Percentiles rank a stretch among this genome's conserved stretches.
Evolutionary conservation across 2,113 vertebrate species (phyloP).

Genomic region (Nesogale talazaci): DNA sequence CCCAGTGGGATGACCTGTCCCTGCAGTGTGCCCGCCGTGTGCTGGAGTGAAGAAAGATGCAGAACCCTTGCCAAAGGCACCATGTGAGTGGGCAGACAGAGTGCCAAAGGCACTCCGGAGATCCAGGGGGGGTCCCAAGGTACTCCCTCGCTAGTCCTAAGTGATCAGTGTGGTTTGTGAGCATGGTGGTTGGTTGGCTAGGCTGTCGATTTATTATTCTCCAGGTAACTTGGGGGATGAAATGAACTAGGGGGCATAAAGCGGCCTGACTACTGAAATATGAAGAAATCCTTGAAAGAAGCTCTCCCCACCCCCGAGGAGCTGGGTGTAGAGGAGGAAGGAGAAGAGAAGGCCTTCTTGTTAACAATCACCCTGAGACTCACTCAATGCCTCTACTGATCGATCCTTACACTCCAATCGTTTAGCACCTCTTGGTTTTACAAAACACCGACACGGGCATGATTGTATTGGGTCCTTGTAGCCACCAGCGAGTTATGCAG

Average conservation of each 20-base stretch:
- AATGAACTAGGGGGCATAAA: background rate
- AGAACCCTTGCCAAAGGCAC: background rate
- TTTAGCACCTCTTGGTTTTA: constrained; percentile 36
- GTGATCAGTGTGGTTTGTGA: background rate
- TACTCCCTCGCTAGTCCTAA: background rate
- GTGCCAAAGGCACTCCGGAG: background rate
- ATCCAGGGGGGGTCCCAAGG: too few species aligned
- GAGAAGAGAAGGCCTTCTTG: constrained; percentile 11
- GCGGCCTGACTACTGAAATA: constrained; percentile 24
- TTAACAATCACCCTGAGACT: constrained; percentile 60
- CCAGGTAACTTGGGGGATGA: background rate
- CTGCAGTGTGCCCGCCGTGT: background rate
- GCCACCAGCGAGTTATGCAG: background rate
- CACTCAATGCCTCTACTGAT: constrained; percentile 45
- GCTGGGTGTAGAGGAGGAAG: background rate
- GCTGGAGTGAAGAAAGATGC: background rate
- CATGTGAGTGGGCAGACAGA: background rate
- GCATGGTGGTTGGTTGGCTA: constrained; percentile 25
- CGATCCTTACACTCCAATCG: constrained; percentile 28
- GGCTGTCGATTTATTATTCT: constrained; percentile 40
- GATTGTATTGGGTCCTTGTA: constrained; percentile 43
- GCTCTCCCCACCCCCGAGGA: background rate
- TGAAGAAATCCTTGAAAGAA: constrained; percentile 63
- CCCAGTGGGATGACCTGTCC: background rate
- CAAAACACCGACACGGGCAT: constrained; percentile 44